phyloP scores from a whole-genome alignment of 2,888 invertebrate genomes.

The Apeira syringaria region DNA sequence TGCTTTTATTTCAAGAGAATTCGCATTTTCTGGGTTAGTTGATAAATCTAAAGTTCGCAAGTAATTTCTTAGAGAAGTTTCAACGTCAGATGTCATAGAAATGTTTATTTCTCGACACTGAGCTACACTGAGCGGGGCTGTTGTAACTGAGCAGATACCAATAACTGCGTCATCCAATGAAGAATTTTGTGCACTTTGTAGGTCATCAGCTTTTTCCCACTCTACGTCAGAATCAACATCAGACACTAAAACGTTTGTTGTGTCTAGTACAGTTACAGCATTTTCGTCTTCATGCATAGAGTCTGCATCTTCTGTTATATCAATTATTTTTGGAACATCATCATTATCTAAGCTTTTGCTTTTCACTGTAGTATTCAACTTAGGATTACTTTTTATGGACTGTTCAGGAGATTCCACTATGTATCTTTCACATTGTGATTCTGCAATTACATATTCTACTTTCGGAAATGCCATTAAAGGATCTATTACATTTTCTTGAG shows the following conservation, averaged over 20 bases:
- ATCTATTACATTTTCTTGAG: constrained; percentile 18
- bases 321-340: constrained; percentile 69
- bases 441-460: constrained; percentile 7
- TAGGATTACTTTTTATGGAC: constrained; percentile 51
- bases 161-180: constrained; percentile 51
- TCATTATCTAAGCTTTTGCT: constrained; percentile 79
- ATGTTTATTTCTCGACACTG: constrained; percentile 60
- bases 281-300: constrained; percentile 45
- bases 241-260: constrained; percentile 80
- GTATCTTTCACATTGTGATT: constrained; percentile 40
- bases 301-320: constrained; percentile 58
- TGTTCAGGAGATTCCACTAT: constrained; percentile 74
- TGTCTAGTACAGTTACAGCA: constrained; percentile 62
- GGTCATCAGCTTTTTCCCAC: constrained; percentile 79
- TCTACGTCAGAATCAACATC: constrained; percentile 86
- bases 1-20: constrained; percentile 66
- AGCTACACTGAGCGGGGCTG: constrained; percentile 68
- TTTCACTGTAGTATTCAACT: constrained; percentile 58
- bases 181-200: constrained; percentile 44
- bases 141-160: constrained; percentile 63
- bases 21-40: constrained; percentile 62
- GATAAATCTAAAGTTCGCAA: constrained; percentile 82
- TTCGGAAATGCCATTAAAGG: constrained; percentile 13
- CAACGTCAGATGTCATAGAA: constrained; percentile 82
- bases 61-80: constrained; percentile 79